These are phyloP conservation scores for Apteryx owenii DNA, from an alignment of 2,113 vertebrate genomes.

Conservation along the genomic window DNA sequence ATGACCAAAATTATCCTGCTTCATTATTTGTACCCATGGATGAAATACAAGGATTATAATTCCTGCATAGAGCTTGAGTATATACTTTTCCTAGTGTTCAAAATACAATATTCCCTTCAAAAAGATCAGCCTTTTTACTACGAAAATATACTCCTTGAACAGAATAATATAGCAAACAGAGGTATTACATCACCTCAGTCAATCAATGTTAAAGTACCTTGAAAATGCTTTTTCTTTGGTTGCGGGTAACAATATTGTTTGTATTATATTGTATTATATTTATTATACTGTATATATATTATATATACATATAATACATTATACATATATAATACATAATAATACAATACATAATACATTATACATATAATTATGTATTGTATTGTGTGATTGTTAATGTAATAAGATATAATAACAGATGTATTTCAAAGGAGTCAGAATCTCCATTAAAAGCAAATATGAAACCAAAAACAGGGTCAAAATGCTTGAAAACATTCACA, in stretches of 20 bases:
- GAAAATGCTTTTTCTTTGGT: not conserved
- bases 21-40: not conserved
- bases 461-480: not conserved
- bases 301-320: too few relatives aligned
- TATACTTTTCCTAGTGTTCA: not conserved
- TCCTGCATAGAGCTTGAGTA: not conserved
- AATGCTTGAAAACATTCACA: not conserved
- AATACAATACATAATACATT: too few relatives aligned
- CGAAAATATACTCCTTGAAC: not conserved
- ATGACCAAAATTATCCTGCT: not conserved
- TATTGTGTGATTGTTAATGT: too few relatives aligned
- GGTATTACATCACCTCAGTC: not conserved
- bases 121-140: not conserved
- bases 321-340: too few relatives aligned
- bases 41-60: not conserved
- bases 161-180: not conserved
- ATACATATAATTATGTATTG: too few relatives aligned
- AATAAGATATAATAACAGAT: not conserved
- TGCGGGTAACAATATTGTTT: not conserved
- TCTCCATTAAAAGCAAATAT: not conserved
- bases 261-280: too few relatives aligned
- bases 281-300: too few relatives aligned
- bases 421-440: not conserved
- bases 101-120: not conserved
- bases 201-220: not conserved